A percentile compares a stretch with the other conserved stretches of the same genome.
Conservation (phyloP, 2,113 vertebrate genomes). For the Chroicocephalus ridibundus region DNA sequence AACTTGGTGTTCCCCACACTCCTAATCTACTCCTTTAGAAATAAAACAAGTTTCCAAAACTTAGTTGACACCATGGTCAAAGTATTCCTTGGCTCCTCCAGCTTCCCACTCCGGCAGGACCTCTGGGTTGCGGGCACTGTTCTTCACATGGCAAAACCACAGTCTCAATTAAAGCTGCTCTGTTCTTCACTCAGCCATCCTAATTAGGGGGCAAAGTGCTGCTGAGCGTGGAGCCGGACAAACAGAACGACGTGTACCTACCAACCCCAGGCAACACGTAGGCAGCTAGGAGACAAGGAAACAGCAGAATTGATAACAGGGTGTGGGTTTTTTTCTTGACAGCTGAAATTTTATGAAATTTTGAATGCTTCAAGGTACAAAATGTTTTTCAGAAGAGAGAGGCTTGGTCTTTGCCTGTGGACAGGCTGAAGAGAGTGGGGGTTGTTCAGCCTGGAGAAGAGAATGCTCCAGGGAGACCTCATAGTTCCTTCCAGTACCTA, state of each 20-base stretch:
- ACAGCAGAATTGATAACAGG: neutral
- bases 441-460: neutral
- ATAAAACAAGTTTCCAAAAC: neutral
- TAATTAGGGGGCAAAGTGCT: neutral
- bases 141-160: neutral
- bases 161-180: neutral
- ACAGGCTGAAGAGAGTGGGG: neutral
- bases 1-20: neutral
- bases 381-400: neutral
- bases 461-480: neutral
- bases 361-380: neutral
- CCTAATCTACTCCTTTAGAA: neutral
- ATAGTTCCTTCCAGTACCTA: neutral
- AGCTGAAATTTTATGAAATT: neutral
- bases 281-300: neutral
- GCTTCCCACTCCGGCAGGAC: neutral
- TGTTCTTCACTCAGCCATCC: neutral
- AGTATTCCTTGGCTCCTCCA: neutral
- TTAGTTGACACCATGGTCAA: neutral
- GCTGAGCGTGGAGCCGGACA: neutral
- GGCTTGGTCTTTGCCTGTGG: neutral
- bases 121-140: rapidly evolving
- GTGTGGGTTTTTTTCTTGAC: neutral
- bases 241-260: neutral
- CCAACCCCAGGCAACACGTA: neutral